Conservation (phyloP, 2,888 invertebrate species). For the Conomelus anceps region DNA sequence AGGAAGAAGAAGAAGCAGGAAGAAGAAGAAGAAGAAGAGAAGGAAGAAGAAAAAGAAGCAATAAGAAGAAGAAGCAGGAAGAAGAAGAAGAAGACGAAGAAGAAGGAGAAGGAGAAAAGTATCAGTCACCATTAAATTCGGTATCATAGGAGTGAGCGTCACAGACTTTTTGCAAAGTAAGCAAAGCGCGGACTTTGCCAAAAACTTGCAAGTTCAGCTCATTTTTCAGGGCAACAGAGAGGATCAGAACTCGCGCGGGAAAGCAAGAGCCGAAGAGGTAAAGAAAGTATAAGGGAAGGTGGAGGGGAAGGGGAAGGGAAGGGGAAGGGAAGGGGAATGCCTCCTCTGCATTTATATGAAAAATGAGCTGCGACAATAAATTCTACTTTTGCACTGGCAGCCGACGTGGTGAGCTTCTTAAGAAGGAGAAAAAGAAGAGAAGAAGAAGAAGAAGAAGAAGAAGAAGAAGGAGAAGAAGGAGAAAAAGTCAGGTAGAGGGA, state of each 20-base stretch:
- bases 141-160: background rate
- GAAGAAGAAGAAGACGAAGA: background rate
- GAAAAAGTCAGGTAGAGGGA: background rate
- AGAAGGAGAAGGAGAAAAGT: no score
- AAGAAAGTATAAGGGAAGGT: background rate
- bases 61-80: background rate
- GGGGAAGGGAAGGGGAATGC: background rate
- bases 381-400: background rate
- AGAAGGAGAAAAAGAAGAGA: background rate
- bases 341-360: background rate
- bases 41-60: background rate
- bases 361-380: background rate
- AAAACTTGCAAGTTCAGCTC: background rate
- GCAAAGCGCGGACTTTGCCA: background rate
- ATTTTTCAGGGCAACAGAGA: background rate
- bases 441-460: background rate
- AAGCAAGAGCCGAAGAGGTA: no score
- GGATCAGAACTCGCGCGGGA: no score
- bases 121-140: background rate
- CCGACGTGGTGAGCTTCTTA: background rate
- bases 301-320: background rate
- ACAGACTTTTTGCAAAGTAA: background rate
- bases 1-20: background rate
- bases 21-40: background rate
- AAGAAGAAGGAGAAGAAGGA: background rate